Evolutionary conservation across 2,797 vertebrate genomes (phyloP).

Genomic region (Nyctalus aviator): DNA sequence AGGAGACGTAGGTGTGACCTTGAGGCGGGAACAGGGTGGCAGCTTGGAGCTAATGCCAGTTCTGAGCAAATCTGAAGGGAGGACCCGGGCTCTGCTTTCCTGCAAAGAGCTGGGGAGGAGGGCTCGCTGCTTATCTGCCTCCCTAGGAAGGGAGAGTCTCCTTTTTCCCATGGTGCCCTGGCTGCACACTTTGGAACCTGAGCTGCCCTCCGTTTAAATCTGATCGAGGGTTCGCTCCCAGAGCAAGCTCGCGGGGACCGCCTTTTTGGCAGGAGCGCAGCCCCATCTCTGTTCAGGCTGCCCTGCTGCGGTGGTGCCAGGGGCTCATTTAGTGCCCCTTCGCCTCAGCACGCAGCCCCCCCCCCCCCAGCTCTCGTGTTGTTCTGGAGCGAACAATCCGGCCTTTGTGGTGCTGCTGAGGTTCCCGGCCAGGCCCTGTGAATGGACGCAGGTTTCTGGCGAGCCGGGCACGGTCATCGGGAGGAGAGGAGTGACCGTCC

Average conservation of each 20-base stretch:
- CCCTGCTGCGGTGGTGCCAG: slow-evolving; percentile 68
- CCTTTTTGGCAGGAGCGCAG: slow-evolving; percentile 54
- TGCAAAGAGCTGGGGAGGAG: background rate
- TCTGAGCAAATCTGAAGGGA: slow-evolving; percentile 18
- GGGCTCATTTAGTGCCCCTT: slow-evolving; percentile 66
- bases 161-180: slow-evolving; percentile 44
- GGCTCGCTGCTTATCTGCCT: slow-evolving; percentile 11
- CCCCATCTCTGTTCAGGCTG: slow-evolving; percentile 62
- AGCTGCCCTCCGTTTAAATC: slow-evolving; percentile 63
- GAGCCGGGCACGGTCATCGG: background rate
- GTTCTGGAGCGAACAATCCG: slow-evolving; percentile 42
- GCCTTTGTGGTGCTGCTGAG: slow-evolving; percentile 50
- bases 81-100: background rate
- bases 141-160: background rate
- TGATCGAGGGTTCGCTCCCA: slow-evolving; percentile 51
- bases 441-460: slow-evolving; percentile 60
- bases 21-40: background rate
- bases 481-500: background rate
- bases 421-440: background rate
- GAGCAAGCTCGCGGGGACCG: slow-evolving; percentile 1
- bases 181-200: slow-evolving; percentile 63
- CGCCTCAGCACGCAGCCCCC: slow-evolving; percentile 5
- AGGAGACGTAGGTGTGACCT: background rate
- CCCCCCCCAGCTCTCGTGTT: background rate
- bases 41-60: background rate